These are phyloP conservation scores for Centroberyx gerrardi DNA, from an alignment of 2,797 vertebrate genomes.

Conservation along the genomic window DNA sequence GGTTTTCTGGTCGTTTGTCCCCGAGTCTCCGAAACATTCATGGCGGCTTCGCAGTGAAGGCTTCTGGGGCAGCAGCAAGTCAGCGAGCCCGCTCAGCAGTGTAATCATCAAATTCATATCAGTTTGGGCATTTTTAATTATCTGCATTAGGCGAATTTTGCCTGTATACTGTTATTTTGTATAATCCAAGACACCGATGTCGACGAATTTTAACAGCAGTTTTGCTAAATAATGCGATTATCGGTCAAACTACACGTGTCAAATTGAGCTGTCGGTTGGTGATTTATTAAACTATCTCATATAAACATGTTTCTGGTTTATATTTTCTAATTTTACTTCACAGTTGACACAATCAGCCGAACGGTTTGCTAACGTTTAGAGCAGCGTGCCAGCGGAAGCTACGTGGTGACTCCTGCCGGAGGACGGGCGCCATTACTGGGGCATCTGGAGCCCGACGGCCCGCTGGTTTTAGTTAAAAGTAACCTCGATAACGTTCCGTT, in stretches of 20 bases:
- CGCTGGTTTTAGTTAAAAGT: conserved; percentile 45
- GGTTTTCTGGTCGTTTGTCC: conserved; percentile 77
- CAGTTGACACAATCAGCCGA: background rate
- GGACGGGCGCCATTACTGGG: conserved; percentile 83
- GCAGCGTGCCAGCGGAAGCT: conserved; percentile 77
- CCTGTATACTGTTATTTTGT: background rate
- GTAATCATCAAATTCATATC: background rate
- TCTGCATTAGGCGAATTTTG: no score
- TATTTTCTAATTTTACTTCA: background rate
- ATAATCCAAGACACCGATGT: background rate
- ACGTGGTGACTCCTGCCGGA: conserved; percentile 85
- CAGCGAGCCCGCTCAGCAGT: conserved; percentile 54
- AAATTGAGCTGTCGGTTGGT: background rate
- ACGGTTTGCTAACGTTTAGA: conserved; percentile 17
- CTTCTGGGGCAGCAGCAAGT: conserved; percentile 76
- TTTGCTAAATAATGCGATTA: conserved; percentile 41
- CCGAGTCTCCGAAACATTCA: conserved; percentile 84
- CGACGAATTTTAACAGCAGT: background rate
- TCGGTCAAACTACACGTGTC: conserved; percentile 43
- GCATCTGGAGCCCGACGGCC: conserved; percentile 62
- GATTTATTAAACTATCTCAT: no score
- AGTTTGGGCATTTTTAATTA: rapidly evolving
- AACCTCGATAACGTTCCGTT: no score
- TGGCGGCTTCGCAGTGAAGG: conserved; percentile 87
- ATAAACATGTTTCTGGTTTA: rapidly evolving